Evolutionary conservation across 1,140 invertebrate species (phyloP), one percentile per base, ranked within the genome.

Genomic region (Agrypnia vestita): DNA sequence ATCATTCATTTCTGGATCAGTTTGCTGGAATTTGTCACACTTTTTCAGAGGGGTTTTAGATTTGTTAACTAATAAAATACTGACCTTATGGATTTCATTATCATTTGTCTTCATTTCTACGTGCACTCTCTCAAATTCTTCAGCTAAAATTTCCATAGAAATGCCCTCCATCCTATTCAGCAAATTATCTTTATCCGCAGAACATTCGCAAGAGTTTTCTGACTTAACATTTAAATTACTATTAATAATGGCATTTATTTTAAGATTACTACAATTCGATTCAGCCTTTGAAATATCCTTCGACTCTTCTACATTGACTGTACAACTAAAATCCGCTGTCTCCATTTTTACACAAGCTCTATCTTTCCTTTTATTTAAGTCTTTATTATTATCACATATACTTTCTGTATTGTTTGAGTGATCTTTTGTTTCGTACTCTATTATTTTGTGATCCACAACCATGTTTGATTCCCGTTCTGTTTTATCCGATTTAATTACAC

Each of bases 31-130:
- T 43, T 76, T 79, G 21, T 82, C 73, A 44, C 78, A 79, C 43
- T 76, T 82, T 44, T 55, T 64, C 15, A 77, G 80, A 0, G 76
- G 78, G 12, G 51, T 53, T 76, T 80, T 80, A 12, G 76, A 56
- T 46, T 80, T 80, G 25, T 82, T 84, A 43, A 84, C 77, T 76
- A 84, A 62, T 25, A 84, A 69, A 75, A 84, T 84, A 67, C 83
- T 82, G 49, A 84, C 83, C 67, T 73, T 78, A 49, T 77, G 76
- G 72, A 80, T 79, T 76, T 82, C 79, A 49, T 76, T 76, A 51
- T 82, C 81, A 19, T 61, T 55, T 4, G 83, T 84, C 64, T 82
- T 82, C 83, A 84, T 84, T 72, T 84, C 79, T 17, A 84, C 76
- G 19, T 84, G 75, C 3, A 84, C 77, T 51, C 76, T 67, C 62